phyloP scores from a whole-genome alignment of 1,140 invertebrate species.

The Colletes latitarsis region DNA sequence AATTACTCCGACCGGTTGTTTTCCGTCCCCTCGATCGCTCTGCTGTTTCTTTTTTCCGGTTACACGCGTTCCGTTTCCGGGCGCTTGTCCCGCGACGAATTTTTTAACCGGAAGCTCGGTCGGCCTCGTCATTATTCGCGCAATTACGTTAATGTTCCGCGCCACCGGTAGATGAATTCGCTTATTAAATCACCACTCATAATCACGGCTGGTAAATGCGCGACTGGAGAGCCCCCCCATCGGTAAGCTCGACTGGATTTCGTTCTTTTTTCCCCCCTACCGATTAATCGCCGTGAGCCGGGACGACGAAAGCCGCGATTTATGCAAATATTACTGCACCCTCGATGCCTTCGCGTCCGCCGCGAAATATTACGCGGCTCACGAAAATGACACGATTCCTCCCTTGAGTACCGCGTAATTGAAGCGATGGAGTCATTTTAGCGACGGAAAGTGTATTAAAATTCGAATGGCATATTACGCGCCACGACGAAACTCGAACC shows the following conservation, averaged over 20 bases:
- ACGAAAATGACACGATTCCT: conserved; percentile 17
- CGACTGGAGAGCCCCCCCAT: neutral
- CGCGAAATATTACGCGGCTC: neutral
- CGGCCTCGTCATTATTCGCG: conserved; percentile 17
- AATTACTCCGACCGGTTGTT: conserved; percentile 21
- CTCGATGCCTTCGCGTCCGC: neutral
- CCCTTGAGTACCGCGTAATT: conserved; percentile 46
- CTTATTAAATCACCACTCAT: conserved; percentile 28
- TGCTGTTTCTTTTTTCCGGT: too few relatives aligned
- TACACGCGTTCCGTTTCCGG: too few relatives aligned
- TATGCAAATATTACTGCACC: conserved; percentile 26
- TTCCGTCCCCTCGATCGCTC: neutral
- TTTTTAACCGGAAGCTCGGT: neutral
- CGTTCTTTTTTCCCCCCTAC: neutral
- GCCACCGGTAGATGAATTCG: conserved; percentile 24
- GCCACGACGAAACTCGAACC: neutral
- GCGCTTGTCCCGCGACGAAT: neutral
- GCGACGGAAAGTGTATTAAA: conserved; percentile 66
- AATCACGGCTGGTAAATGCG: conserved; percentile 20
- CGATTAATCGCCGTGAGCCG: conserved; percentile 17
- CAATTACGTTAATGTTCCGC: conserved; percentile 28
- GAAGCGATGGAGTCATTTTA: conserved; percentile 61
- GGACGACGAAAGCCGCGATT: conserved; percentile 3
- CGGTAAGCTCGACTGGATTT: neutral
- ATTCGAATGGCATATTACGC: conserved; percentile 58